Percentiles rank a stretch among this genome's conserved stretches.
Conservation (phyloP, 2,797 vertebrate genomes). For the Liparis tanakae region DNA sequence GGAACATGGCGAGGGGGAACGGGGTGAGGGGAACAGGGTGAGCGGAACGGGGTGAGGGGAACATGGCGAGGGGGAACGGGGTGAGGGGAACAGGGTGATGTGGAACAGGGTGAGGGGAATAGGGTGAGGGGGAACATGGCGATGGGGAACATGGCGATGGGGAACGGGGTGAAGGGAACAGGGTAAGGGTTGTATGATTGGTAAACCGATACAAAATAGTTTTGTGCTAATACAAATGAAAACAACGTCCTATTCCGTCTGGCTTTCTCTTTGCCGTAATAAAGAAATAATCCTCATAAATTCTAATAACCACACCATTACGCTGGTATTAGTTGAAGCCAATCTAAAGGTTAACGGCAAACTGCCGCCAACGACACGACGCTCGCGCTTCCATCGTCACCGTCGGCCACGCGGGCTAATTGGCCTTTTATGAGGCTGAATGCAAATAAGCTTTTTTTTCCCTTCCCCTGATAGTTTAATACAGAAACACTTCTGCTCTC, state of each 20-base stretch:
- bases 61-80: too few species aligned
- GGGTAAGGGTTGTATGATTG: background rate
- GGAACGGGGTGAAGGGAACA: too few species aligned
- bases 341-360: constrained; percentile 35
- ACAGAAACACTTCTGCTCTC: constrained; percentile 30
- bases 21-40: too few species aligned
- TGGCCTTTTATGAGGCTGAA: constrained; percentile 72
- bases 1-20: too few species aligned
- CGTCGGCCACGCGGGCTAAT: constrained; percentile 57
- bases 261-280: background rate
- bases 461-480: constrained; percentile 54
- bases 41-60: too few species aligned
- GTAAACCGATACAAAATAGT: background rate
- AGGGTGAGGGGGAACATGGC: too few species aligned
- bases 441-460: constrained; percentile 62
- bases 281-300: background rate
- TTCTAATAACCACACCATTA: background rate
- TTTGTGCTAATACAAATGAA: background rate
- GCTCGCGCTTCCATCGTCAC: constrained; percentile 50
- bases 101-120: too few species aligned
- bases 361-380: constrained; percentile 20
- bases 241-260: background rate
- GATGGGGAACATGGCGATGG: too few species aligned
- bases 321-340: background rate
- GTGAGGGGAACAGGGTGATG: too few species aligned